Conservation (phyloP, 2,888 invertebrate species). For the Elmis aenea region DNA sequence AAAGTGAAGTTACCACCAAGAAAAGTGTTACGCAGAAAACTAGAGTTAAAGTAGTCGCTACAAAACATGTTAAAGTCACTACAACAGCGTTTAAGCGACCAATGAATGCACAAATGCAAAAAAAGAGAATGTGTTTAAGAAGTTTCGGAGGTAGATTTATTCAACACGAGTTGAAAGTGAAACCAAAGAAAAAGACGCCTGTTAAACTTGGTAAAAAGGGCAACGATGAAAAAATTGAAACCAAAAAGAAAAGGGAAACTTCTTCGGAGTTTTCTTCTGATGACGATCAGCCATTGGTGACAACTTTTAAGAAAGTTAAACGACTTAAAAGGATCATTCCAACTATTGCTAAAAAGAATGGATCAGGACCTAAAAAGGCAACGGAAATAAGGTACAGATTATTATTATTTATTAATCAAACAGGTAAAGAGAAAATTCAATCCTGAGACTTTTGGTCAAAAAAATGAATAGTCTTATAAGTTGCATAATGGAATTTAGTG, state of each 20-base stretch:
- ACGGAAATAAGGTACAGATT: conserved; percentile 26
- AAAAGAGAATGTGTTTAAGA: conserved; percentile 42
- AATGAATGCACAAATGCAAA: conserved; percentile 27
- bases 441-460: too few species aligned
- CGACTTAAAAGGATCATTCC: conserved; percentile 15
- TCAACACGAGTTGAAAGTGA: conserved; percentile 39
- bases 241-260: conserved; percentile 20
- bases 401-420: conserved; percentile 1
- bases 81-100: conserved; percentile 37
- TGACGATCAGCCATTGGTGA: conserved; percentile 49
- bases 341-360: conserved; percentile 22
- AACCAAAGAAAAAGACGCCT: conserved; percentile 18
- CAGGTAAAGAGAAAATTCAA: too few species aligned
- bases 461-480: too few species aligned
- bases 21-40: conserved; percentile 38
- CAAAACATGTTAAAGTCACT: conserved; percentile 41
- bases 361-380: conserved; percentile 23
- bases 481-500: too few species aligned
- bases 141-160: conserved; percentile 45
- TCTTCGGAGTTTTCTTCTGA: conserved; percentile 50
- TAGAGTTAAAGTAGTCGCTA: conserved; percentile 39
- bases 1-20: conserved; percentile 42
- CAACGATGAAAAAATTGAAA: conserved; percentile 9
- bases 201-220: conserved; percentile 12
- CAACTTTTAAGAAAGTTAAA: conserved; percentile 20